Base-by-base conservation (phyloP, 1,140 invertebrate genomes). In the Drosophila pruinosa region DNA sequence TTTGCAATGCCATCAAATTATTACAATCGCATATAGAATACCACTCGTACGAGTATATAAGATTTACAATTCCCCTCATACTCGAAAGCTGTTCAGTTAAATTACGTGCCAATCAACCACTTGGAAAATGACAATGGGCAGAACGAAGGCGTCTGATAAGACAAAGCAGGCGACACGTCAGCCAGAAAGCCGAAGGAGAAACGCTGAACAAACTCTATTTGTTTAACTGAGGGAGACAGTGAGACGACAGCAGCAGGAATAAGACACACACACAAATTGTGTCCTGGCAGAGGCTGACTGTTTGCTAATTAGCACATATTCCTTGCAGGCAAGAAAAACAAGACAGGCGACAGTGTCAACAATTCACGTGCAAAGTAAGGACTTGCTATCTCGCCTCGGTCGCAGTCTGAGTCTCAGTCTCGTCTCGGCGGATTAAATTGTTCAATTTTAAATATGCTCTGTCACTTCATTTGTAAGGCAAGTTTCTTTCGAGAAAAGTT, bases 381-480 rank as follows among this genome's bases (percentile, higher is more conserved):
- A 75, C 12, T 54, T 2, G 7, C 10, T 6, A 6, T 48, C 45
- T 22, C 15, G 34, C 43, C 19, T 19, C 39, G 14, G 21, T 17
- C 26, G 12, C 26, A 4, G 43, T 47, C 43, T 47, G n/a, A 17
- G 15, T 31, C 24, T 59, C 62, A 8, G 48, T 19, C 56, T 41
- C 65, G 82, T 77, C 80, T 74, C 65, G 65, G 47, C 53, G 88
- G 86, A 89, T 89, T 89, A 89, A 89, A 89, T 89, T 89, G 88
- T 89, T 89, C 86, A 89, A 89, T 89, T 89, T 89, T 89, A 89
- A 89, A 88, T 89, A 89, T 89, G 86, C 81, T 86, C 81, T 89
- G 88, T 82, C 88, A 89, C 88, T 89, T 89, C 88, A 89, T 89
- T 80, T 86, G 69, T 88, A 82, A 82, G 78, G 47, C 75, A 67